A percentile compares a stretch with the other conserved stretches of the same genome.
Evolutionary conservation across 2,113 vertebrate species (phyloP).

Genomic region (Albula glossodonta): DNA sequence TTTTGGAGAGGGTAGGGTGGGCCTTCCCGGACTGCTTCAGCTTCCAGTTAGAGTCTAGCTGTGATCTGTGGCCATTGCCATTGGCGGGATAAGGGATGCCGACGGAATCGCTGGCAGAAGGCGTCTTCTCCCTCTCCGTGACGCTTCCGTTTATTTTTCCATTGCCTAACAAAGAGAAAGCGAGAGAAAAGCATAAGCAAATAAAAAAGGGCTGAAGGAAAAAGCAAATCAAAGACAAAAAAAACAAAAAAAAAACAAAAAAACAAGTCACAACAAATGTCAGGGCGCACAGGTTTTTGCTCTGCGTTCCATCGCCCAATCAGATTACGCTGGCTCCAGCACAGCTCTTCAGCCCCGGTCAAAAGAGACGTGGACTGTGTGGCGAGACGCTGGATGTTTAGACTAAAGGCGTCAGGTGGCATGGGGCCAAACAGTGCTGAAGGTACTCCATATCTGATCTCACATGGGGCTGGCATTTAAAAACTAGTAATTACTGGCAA

Average conservation of each 20-base stretch:
- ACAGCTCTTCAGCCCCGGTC: background rate
- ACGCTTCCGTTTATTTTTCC: conserved; percentile 64
- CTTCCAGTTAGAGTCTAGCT: conserved; percentile 60
- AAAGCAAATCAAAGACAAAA: conserved; percentile 11
- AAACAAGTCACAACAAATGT: background rate
- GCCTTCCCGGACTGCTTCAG: conserved; percentile 60
- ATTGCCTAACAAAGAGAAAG: conserved; percentile 58
- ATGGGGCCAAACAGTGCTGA: conserved; percentile 1
- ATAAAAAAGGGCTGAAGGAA: conserved; percentile 24
- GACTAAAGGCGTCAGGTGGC: conserved; percentile 11
- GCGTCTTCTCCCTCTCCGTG: conserved; percentile 60
- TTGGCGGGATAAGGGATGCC: conserved; percentile 55
- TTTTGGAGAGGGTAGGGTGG: conserved; percentile 67
- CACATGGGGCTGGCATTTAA: background rate
- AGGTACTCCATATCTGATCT: background rate
- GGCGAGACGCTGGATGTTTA: conserved; percentile 21
- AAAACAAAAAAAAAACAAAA: background rate
- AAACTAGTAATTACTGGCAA: background rate
- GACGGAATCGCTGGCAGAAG: conserved; percentile 49
- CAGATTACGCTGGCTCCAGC: background rate
- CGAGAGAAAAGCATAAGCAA: conserved; percentile 15
- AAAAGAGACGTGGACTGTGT: background rate
- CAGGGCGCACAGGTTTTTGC: background rate
- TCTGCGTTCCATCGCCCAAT: background rate
- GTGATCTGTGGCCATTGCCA: conserved; percentile 64